Base-by-base conservation (phyloP, 2,888 invertebrate species). In the Drosophila silvestris region DNA sequence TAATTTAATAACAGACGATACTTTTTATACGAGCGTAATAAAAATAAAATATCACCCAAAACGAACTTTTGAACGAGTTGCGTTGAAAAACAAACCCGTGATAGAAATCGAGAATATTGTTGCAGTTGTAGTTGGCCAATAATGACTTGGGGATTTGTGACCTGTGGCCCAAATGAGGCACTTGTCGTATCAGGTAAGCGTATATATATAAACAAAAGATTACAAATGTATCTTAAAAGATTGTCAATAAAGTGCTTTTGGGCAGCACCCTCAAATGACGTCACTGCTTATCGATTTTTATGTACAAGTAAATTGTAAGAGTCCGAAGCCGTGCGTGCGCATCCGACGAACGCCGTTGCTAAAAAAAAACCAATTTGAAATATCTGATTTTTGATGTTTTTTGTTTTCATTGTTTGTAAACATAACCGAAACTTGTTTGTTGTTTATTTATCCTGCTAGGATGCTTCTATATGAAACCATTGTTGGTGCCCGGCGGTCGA, bases 141-240 rank as follows among this genome's bases (percentile, higher is more conserved):
- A 64, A 96, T 96, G 96, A 95, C 95, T 91, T 97, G 97, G 96
- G 98, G 98, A 91, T 98, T 98, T 93, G 97, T 98, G 63, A 98
- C 98, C 76, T 98, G 98, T 93, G 98, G 98, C 56, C 98, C 98
- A 35, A 98, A 98, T 93, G 98, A 98, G 94, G 98, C 98, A 54
- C 95, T 98, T 56, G 98, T 98, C 47, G 97, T 98, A 82, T 98
- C 98, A 94, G 98, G 98, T 98, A 94, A 94, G 92, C 87, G 22
- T 47, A 7, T 3, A 10, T 3, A 10, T 14, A n/a, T n/a, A 50
- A 56, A 47, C 32, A 54, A 51, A 19, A 28, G 33, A 39, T 50
- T 12, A 30, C 5, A 30, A 32, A 37, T 1, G n/a, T 9, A 4
- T 10, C 19, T 44, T 32, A 28, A 33, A 50, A 62, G 37, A 37